A percentile compares a stretch with the other conserved stretches of the same genome.
phyloP scores from a whole-genome alignment of 2,113 vertebrate genomes.

The Esox niger region DNA sequence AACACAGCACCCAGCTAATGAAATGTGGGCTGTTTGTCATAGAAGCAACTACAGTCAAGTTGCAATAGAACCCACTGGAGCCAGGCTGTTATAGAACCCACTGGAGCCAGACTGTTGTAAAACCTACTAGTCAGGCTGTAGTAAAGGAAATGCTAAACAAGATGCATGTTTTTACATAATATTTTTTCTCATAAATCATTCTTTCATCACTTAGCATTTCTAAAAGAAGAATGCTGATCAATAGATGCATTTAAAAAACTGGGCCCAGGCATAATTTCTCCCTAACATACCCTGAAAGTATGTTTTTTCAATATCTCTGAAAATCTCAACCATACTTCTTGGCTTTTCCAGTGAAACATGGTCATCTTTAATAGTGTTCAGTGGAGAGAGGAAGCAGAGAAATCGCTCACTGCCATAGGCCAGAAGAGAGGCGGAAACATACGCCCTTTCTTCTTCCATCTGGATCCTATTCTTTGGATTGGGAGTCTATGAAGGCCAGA shows the following conservation, averaged over 20 bases:
- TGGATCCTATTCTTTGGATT: slow-evolving; percentile 50
- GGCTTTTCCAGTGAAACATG: too few relatives aligned
- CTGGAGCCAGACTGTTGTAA: background rate
- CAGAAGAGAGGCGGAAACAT: slow-evolving; percentile 37
- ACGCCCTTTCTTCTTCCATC: slow-evolving; percentile 43
- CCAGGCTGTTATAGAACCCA: too few relatives aligned
- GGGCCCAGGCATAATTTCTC: too few relatives aligned
- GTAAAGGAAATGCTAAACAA: too few relatives aligned
- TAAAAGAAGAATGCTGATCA: too few relatives aligned
- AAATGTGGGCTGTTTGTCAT: background rate
- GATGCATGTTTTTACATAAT: too few relatives aligned
- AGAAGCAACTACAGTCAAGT: slow-evolving; percentile 5
- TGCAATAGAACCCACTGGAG: slow-evolving; percentile 1
- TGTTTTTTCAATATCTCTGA: too few relatives aligned
- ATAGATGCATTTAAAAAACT: too few relatives aligned
- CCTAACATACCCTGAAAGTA: too few relatives aligned
- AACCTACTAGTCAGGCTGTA: background rate
- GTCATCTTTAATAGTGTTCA: slow-evolving; percentile 26
- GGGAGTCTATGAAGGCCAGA: slow-evolving; percentile 22
- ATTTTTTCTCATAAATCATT: too few relatives aligned
- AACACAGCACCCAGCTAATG: slow-evolving; percentile 19
- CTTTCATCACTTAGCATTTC: too few relatives aligned
- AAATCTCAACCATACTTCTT: too few relatives aligned
- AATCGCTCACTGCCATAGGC: slow-evolving; percentile 53
- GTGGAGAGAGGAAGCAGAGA: slow-evolving; percentile 44